Evolutionary conservation across 2,888 invertebrate genomes (phyloP).

Genomic region (Tenthredo scrophulariae): DNA sequence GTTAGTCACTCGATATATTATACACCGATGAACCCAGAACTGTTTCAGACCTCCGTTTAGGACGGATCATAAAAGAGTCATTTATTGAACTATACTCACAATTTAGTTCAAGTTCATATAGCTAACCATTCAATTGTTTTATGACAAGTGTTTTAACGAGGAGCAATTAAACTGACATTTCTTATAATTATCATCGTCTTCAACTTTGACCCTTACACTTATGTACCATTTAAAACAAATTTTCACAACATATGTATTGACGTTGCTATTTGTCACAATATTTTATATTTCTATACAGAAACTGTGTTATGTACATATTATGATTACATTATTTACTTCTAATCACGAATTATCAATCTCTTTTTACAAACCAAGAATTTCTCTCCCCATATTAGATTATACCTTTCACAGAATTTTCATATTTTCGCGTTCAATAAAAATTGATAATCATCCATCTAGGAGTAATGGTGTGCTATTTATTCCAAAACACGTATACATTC

Average conservation of each 20-base stretch:
- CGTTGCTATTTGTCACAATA: neutral
- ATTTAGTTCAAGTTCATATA: constrained; percentile 35
- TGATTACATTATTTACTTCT: neutral
- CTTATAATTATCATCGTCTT: constrained; percentile 28
- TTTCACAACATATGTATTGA: neutral
- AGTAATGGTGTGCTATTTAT: neutral
- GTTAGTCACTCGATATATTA: neutral
- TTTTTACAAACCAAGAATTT: neutral
- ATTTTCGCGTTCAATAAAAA: too few relatives aligned
- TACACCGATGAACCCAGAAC: neutral
- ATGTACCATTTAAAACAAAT: neutral
- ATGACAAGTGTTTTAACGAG: constrained; percentile 48
- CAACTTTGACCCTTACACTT: constrained; percentile 30
- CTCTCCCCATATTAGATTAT: neutral
- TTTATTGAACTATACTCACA: constrained; percentile 18
- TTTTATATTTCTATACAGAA: neutral
- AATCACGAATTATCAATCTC: neutral
- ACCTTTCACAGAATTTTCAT: neutral
- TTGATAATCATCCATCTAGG: too few relatives aligned
- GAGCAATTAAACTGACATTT: constrained; percentile 45
- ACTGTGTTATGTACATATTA: neutral
- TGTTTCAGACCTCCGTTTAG: neutral
- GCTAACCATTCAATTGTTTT: constrained; percentile 47
- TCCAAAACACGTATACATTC: neutral
- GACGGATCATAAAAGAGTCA: constrained; percentile 6